Evolutionary conservation across 1,140 invertebrate species (phyloP).

Genomic region (Drosophila setifemur): DNA sequence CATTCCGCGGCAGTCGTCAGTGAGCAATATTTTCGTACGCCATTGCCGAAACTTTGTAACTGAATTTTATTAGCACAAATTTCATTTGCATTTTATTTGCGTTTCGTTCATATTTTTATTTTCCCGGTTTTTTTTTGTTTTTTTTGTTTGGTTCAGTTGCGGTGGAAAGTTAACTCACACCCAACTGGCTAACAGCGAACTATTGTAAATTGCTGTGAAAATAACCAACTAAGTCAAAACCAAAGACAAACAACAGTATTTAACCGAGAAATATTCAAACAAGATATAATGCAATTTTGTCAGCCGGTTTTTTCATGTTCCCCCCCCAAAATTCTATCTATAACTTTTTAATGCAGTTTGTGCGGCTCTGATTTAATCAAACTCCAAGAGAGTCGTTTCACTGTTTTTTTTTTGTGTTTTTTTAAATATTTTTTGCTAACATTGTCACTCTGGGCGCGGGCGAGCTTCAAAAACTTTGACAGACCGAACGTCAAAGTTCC

Average conservation of each 20-base stretch:
- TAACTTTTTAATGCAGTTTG: constrained; percentile 75
- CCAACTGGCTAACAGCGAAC: too few species aligned
- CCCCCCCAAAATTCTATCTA: constrained; percentile 19
- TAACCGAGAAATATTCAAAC: constrained; percentile 20
- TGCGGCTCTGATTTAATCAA: constrained; percentile 69
- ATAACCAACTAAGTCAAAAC: constrained; percentile 54
- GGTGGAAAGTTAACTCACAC: too few species aligned
- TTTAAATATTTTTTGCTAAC: too few species aligned
- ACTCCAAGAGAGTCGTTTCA: too few species aligned
- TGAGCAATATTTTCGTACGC: constrained; percentile 42
- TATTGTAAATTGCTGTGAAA: constrained; percentile 61
- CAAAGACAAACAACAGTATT: constrained; percentile 46
- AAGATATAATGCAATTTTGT: constrained; percentile 66
- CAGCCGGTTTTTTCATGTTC: constrained; percentile 2
- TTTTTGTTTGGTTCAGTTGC: not conserved
- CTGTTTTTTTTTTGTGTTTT: too few species aligned
- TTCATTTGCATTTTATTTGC: constrained; percentile 78
- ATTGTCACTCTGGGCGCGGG: constrained; percentile 59
- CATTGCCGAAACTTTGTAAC: constrained; percentile 67
- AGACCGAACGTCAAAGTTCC: constrained; percentile 73
- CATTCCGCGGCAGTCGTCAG: constrained; percentile 46
- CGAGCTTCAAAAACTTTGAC: constrained; percentile 66
- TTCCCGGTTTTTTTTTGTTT: not conserved
- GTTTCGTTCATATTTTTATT: constrained; percentile 26
- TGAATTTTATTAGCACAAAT: constrained; percentile 78